These are phyloP conservation scores for Stegophylla sp. DNA, from an alignment of 2,888 invertebrate species.

Conservation along the genomic window DNA sequence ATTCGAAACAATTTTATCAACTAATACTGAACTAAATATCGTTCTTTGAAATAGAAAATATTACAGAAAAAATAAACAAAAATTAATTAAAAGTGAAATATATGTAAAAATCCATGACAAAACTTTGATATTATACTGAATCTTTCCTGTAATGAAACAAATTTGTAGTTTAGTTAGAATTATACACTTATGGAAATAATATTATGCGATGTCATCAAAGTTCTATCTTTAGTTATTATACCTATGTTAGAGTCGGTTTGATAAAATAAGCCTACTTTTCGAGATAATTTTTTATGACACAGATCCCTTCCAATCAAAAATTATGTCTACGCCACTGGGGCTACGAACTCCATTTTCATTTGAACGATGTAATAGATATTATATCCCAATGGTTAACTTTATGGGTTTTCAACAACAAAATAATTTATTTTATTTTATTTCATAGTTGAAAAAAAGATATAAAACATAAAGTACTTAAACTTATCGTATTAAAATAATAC, in stretches of 20 bases:
- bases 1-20: too few species aligned
- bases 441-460: background rate
- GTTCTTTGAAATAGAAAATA: too few species aligned
- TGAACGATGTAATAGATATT: constrained; percentile 23
- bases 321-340: background rate
- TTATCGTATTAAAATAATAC: background rate
- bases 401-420: background rate
- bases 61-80: too few species aligned
- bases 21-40: too few species aligned
- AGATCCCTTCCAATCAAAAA: too few species aligned
- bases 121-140: background rate
- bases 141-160: background rate
- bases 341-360: background rate
- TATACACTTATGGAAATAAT: background rate
- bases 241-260: too few species aligned
- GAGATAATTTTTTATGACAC: too few species aligned
- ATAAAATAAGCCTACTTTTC: too few species aligned
- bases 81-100: too few species aligned
- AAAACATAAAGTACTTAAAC: background rate
- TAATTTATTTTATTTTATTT: background rate
- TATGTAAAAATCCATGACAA: too few species aligned
- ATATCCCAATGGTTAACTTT: background rate
- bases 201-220: background rate
- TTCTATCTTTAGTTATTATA: background rate
- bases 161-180: background rate